A percentile compares a stretch with the other conserved stretches of the same genome.
Conservation (phyloP, 2,888 invertebrate species). For the Tipula helvola region DNA sequence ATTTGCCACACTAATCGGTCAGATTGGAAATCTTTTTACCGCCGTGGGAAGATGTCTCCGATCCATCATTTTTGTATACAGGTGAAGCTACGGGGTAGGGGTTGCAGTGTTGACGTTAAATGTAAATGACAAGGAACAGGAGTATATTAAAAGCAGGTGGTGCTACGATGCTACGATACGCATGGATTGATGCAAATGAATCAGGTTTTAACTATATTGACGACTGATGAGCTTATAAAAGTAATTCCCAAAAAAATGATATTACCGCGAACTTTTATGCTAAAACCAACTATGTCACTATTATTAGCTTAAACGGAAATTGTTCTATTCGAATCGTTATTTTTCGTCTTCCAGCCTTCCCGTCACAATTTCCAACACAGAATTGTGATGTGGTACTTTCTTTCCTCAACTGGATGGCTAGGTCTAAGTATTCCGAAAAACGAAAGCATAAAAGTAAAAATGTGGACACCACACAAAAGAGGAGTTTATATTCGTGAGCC, state of each 20-base stretch:
- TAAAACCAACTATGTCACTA: no score
- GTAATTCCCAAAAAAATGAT: conserved; percentile 59
- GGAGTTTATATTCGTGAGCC: no score
- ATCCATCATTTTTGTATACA: conserved; percentile 32
- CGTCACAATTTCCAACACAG: no score
- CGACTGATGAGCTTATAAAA: conserved; percentile 66
- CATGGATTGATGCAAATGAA: conserved; percentile 85
- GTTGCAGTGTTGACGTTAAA: conserved; percentile 37
- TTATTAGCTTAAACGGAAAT: no score
- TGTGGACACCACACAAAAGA: conserved; percentile 65
- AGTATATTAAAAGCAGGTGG: conserved; percentile 61
- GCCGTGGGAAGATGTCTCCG: conserved; percentile 21
- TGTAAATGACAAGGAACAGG: conserved; percentile 44
- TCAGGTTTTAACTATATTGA: conserved; percentile 71
- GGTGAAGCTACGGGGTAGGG: conserved; percentile 20
- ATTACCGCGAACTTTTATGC: conserved; percentile 62
- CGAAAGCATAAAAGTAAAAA: conserved; percentile 41
- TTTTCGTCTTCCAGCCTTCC: no score
- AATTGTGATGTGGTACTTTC: conserved; percentile 62
- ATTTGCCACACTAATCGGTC: conserved; percentile 49
- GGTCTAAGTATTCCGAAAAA: conserved; percentile 46
- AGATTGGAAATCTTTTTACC: conserved; percentile 42
- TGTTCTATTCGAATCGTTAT: no score
- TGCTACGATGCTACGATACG: conserved; percentile 89
- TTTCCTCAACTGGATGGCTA: conserved; percentile 74